Conservation (phyloP, 2,888 invertebrate genomes). For the Strigamia transsilvanica region DNA sequence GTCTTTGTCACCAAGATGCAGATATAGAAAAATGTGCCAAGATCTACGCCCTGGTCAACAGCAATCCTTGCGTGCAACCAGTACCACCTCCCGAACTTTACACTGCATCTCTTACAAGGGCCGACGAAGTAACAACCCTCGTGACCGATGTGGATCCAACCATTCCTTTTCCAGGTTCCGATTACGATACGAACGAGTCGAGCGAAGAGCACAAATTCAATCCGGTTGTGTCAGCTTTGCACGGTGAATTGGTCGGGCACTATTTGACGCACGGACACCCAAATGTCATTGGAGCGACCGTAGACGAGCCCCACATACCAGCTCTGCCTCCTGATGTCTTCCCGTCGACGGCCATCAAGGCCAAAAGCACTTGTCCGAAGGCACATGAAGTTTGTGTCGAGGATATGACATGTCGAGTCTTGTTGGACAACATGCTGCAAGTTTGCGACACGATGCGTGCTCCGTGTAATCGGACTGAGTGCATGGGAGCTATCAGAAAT, state of each 20-base stretch:
- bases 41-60: constrained; percentile 87
- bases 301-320: constrained; percentile 37
- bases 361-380: constrained; percentile 54
- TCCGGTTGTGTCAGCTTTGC: constrained; percentile 15
- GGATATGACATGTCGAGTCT: constrained; percentile 53
- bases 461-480: constrained; percentile 55
- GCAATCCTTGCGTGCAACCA: constrained; percentile 87
- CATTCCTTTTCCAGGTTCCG: constrained; percentile 30
- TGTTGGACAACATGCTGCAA: constrained; percentile 54
- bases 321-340: constrained; percentile 39
- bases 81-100: constrained; percentile 61
- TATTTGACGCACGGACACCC: neutral
- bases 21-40: constrained; percentile 78
- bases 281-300: constrained; percentile 22
- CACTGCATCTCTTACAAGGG: constrained; percentile 63
- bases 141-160: constrained; percentile 25
- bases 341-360: constrained; percentile 41
- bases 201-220: constrained; percentile 2
- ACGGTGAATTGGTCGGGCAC: neutral
- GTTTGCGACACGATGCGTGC: constrained; percentile 54
- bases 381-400: constrained; percentile 54
- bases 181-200: neutral
- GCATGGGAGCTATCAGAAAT: constrained; percentile 54
- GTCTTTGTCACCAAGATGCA: constrained; percentile 85
- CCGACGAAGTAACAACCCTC: neutral